Evolutionary conservation across 2,797 vertebrate species (phyloP), one percentile per base, ranked within the genome.

Genomic region (Cossypha polioptera): DNA sequence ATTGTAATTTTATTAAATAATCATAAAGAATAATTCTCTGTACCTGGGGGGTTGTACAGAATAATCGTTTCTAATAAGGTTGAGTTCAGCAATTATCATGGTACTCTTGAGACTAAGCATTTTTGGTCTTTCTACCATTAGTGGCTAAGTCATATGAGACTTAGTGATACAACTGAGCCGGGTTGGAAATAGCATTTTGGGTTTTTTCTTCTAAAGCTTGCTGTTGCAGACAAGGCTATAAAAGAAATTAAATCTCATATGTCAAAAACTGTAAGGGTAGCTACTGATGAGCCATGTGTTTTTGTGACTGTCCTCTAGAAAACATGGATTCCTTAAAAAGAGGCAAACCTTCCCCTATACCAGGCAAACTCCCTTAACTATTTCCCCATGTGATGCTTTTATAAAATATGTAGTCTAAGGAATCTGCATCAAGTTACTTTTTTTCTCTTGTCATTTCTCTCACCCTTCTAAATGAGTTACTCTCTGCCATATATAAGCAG

Each of bases 1-100:
- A 51, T 24, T 57, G 45, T 92, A 91, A 91, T 94, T 87, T 67
- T 83, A 90, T 95, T 93, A 82, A 83, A 88, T 90, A 84, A 86
- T 86, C 53, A 73, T 89, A 71, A 94, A 85, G 78, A 86, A 79
- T 90, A 90, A 91, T 86, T 80, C 72, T 54, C 28, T 83, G 61
- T 90, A 83, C 42, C 75, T 90, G 51, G 58, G 61, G 86, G 26
- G 15, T n/a, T 93, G 58, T 92, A 63, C 63, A 86, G 78, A 79
- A 54, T 71, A 80, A 89, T 92, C 0, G 4, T 87, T 91, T 83
- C 62, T 58, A 78, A 62, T 75, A 78, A 74, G 66, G 58, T 80
- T 85, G 75, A 79, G 54, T 89, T 94, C 33, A 75, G 61, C 76
- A 77, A 65, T 91, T 95, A 79, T n/a, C 6, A 2, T 22, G 16